Evolutionary conservation across 2,113 vertebrate genomes (phyloP).

Genomic region (Rhinopomastus cyanomelas): DNA sequence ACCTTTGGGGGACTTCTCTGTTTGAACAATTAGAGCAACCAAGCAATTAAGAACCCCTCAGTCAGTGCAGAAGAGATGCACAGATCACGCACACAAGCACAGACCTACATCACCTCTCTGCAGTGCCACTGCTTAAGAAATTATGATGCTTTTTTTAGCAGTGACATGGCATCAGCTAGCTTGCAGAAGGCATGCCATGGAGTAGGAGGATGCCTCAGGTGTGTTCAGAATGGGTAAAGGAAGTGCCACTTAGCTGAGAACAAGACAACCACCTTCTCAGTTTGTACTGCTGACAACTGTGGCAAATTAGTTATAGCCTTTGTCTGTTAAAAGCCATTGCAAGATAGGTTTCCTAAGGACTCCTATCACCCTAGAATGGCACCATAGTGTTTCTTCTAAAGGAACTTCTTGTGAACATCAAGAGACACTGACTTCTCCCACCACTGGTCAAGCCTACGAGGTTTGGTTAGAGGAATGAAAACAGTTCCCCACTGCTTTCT

Average conservation of each 20-base stretch:
- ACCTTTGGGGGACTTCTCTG: background rate
- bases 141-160: background rate
- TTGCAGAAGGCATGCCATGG: rapidly evolving
- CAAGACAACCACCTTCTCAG: background rate
- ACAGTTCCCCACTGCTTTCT: background rate
- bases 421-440: background rate
- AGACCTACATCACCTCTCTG: background rate
- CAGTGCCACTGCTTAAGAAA: background rate
- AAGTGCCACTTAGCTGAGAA: background rate
- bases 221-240: rapidly evolving
- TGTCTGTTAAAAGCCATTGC: background rate
- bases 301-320: background rate
- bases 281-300: background rate
- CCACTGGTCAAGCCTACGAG: background rate
- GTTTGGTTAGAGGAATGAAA: background rate
- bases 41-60: background rate
- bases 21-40: background rate
- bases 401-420: background rate
- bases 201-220: rapidly evolving
- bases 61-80: background rate
- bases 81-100: rapidly evolving
- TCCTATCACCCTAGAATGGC: background rate
- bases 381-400: background rate
- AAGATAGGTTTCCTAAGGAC: background rate
- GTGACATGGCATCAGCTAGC: background rate